Evolutionary conservation across 1,140 invertebrate species (phyloP).

Genomic region (Leptinotarsa undecemlineata): DNA sequence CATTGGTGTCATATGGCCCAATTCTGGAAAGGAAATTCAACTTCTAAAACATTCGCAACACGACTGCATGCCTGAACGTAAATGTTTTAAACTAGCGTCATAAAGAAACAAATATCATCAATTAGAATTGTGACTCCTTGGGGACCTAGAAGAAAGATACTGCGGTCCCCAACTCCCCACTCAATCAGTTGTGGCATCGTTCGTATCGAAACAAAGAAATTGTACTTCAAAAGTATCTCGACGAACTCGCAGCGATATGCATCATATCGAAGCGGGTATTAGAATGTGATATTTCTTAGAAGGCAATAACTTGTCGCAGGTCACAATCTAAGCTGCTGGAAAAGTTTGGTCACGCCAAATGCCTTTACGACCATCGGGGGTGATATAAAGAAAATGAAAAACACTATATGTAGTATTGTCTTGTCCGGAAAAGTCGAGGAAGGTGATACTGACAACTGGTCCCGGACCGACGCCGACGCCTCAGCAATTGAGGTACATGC

Average conservation of each 20-base stretch:
- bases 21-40: neutral
- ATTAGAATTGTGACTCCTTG: constrained; percentile 48
- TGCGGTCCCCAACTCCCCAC: constrained; percentile 50
- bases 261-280: constrained; percentile 44
- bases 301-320: constrained; percentile 34
- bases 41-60: constrained; percentile 20
- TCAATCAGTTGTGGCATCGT: constrained; percentile 53
- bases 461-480: constrained; percentile 40
- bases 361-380: constrained; percentile 79
- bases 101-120: constrained; percentile 49
- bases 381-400: constrained; percentile 87
- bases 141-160: constrained; percentile 45
- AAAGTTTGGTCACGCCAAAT: constrained; percentile 80
- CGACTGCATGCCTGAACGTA: constrained; percentile 16
- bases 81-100: constrained; percentile 31
- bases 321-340: constrained; percentile 56
- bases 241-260: constrained; percentile 48
- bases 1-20: no score
- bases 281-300: constrained; percentile 44
- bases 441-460: constrained; percentile 52
- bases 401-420: constrained; percentile 61
- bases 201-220: constrained; percentile 51
- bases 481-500: no score
- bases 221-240: constrained; percentile 50
- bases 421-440: constrained; percentile 51